Base-by-base conservation (phyloP, 2,113 vertebrate genomes). In the Paracanthobrama guichenoti region DNA sequence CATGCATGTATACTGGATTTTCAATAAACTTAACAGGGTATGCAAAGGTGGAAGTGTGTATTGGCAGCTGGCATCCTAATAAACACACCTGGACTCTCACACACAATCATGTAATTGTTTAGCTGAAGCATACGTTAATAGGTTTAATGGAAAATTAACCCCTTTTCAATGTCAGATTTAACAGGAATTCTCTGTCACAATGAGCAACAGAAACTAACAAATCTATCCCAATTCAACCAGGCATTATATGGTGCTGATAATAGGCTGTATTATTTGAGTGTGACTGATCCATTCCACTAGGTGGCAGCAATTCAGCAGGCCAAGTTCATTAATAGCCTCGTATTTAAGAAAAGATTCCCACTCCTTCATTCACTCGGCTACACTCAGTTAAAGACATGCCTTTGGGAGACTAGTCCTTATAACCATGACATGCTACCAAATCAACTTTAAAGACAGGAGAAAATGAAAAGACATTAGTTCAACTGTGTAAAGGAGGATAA, bases 41-140 rank as follows among this genome's bases (percentile, higher is more conserved):
- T 48, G 22, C 66, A 83, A 78, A 82, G 31, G 9, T 60, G 10
- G n/a, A 60, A 42, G 48, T 66, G 44, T 82, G 28, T 18, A 39
- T 22, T 22, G 18, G 6, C 18, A 69, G 9, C 8, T 69, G 66
- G 66, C 72, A 78, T 78, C 75, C 14, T 4, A 14, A 60, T 35
- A 69, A 86, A 91, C 85, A 91, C 88, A 91, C 87, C 86, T 87
- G 75, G 82, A 28, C 57, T 69, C 35, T 78, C n/a, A 18, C 66
- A 81, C 31, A 90, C 87, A 91, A 78, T 83, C 79, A 86, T 44
- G 42, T 86, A 88, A 90, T 90, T 93, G 90, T 91, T 88, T 81
- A 72, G 67, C 35, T 69, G 66, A 80, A 84, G 55, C 48, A 84
- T 83, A 16, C 81, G 84, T 88, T 90, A 16, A 50, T 8, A 24